These are phyloP conservation scores for Brienomyrus brachyistius DNA, from an alignment of 2,113 vertebrate genomes.

Conservation along the genomic window DNA sequence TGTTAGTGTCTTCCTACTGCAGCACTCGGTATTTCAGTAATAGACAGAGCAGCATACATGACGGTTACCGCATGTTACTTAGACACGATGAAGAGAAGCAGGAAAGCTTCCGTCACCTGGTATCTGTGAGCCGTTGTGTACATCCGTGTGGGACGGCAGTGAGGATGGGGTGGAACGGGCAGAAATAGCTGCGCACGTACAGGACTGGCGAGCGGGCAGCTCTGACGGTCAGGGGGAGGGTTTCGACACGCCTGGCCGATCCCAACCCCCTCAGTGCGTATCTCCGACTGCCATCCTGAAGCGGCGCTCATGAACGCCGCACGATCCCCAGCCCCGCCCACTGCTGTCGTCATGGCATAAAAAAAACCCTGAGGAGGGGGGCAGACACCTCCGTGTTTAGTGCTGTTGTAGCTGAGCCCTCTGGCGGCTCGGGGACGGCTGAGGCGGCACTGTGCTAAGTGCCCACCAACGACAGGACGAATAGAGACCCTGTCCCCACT, in stretches of 20 bases:
- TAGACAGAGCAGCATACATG: not conserved
- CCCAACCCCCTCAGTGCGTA: not conserved
- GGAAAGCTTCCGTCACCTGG: not conserved
- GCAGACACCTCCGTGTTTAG: not conserved
- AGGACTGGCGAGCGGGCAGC: slow-evolving; percentile 40
- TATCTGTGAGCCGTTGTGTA: not conserved
- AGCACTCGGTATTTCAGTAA: not conserved
- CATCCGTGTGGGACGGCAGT: not conserved
- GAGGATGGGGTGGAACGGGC: not conserved
- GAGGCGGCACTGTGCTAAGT: not conserved
- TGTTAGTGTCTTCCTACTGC: not conserved
- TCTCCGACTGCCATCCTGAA: not conserved
- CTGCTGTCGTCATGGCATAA: slow-evolving; percentile 52
- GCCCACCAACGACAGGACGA: not conserved
- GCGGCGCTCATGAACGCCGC: slow-evolving; percentile 44
- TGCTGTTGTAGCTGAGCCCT: not conserved
- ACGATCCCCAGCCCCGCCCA: slow-evolving; percentile 43
- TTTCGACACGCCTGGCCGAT: not conserved
- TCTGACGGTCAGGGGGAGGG: slow-evolving; percentile 10
- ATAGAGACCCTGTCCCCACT: not conserved
- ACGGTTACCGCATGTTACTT: not conserved
- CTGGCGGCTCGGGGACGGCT: not conserved
- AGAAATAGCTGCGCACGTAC: slow-evolving; percentile 24
- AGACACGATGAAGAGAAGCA: not conserved
- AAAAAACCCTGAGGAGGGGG: slow-evolving; percentile 40